Evolutionary conservation across 2,888 invertebrate genomes (phyloP), one percentile per base, ranked within the genome.

Genomic region (Parthenolecanium corni): DNA sequence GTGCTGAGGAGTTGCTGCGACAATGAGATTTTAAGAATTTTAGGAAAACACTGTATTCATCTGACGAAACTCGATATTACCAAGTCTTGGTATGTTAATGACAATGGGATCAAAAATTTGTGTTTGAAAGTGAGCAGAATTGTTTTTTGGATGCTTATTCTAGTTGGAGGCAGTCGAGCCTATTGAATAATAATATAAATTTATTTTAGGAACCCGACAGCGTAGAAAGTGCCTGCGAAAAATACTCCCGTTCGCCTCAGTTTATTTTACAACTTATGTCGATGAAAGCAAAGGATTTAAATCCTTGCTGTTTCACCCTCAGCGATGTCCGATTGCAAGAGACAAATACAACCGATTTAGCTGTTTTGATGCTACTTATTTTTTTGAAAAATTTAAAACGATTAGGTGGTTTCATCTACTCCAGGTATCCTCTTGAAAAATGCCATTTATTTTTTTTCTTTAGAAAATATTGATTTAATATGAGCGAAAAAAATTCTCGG

Each of bases 341-440:
- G 54, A 71, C 71, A 14, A 71, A 71, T 64, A 71, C 71, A 3
- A 68, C 70, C 6, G 69, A 69, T 40, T 62, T 69, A 42, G 69
- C 70, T 47, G 70, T 71, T 12, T 46, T 69, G 6, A 66, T 71
- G 63, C 67, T 71, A 20, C 64, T 71, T 5, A 65, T 70, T 36
- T 70, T 71, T 63, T 66, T 70, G 5, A 68, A 70, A 47, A 69
- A 69, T 57, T 64, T 71, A 47, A 69, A 69, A 57, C 70, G 69
- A 14, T 65, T 71, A 5, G 71, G 71, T 12, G 71, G 71, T 5
- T 71, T 71, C 52, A 68, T 71, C 2, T 71, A 71, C 64, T 71
- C 70, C 61, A 68, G 70, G 70, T 70, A 62, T 53, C n/a, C n/a
- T n/a, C n/a, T n/a, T n/a, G n/a, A 23, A 44, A 21, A n/a, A n/a